A percentile compares a stretch with the other conserved stretches of the same genome.
These are phyloP conservation scores for Scleropages formosus DNA, from an alignment of 2,797 vertebrate genomes.

Conservation along the genomic window DNA sequence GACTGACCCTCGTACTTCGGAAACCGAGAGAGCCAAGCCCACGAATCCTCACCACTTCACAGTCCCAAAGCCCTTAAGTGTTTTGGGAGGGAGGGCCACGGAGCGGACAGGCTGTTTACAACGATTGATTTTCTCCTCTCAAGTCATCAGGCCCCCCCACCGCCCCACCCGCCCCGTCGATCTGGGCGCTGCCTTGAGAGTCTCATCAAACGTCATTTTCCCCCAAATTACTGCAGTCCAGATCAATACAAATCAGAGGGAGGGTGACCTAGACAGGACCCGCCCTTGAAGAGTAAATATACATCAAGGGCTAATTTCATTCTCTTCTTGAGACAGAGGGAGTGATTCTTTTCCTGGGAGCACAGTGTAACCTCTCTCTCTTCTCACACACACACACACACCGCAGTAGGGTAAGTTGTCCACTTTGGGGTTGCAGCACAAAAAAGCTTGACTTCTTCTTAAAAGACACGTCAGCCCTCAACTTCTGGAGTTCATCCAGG, in stretches of 20 bases:
- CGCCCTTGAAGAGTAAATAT: slow-evolving; percentile 33
- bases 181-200: slow-evolving; percentile 27
- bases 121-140: slow-evolving; percentile 41
- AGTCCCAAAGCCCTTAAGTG: slow-evolving; percentile 7
- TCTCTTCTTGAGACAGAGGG: slow-evolving; percentile 29
- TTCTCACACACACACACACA: background rate
- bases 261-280: slow-evolving; percentile 36
- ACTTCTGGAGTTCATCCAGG: background rate
- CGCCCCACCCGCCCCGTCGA: slow-evolving; percentile 20
- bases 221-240: slow-evolving; percentile 43
- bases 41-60: slow-evolving; percentile 23
- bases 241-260: slow-evolving; percentile 42
- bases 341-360: slow-evolving; percentile 20
- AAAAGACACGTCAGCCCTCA: background rate
- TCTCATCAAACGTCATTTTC: slow-evolving; percentile 45
- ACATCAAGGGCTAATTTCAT: slow-evolving; percentile 45
- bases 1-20: no score
- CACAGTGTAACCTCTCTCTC: background rate
- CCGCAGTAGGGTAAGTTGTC: no score
- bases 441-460: background rate
- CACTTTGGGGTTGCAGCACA: no score
- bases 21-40: slow-evolving; percentile 11
- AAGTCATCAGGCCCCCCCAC: background rate
- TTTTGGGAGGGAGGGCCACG: background rate
- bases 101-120: slow-evolving; percentile 33